phyloP scores from a whole-genome alignment of 2,888 invertebrate genomes.

The Drosophila limbata region DNA sequence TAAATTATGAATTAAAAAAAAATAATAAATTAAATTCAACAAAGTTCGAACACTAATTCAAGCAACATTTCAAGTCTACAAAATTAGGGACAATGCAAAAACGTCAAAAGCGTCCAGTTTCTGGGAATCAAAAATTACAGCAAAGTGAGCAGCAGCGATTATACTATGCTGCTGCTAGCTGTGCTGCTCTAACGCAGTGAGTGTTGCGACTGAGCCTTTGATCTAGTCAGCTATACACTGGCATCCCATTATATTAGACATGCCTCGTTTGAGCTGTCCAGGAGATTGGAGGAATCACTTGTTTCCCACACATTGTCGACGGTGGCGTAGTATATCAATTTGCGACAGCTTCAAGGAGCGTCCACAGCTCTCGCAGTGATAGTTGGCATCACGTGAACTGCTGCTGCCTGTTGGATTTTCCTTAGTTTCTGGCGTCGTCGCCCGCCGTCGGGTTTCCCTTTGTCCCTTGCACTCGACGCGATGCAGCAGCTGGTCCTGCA shows the following conservation, averaged over 20 bases:
- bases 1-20: no score
- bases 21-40: no score
- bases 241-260: background rate
- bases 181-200: slow-evolving; percentile 8
- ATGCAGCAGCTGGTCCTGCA: slow-evolving; percentile 91
- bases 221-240: slow-evolving; percentile 3
- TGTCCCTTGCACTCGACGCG: slow-evolving; percentile 39
- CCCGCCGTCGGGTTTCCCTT: slow-evolving; percentile 10
- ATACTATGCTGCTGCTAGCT: background rate
- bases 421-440: background rate
- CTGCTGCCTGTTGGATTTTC: background rate
- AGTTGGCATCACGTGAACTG: slow-evolving; percentile 78
- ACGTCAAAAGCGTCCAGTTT: no score
- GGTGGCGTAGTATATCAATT: slow-evolving; percentile 94
- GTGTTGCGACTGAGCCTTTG: no score
- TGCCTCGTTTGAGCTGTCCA: background rate
- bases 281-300: slow-evolving; percentile 12
- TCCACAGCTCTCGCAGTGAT: slow-evolving; percentile 90
- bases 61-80: no score
- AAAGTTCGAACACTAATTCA: no score
- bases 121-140: background rate
- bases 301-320: slow-evolving; percentile 87
- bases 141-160: background rate
- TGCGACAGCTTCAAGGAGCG: slow-evolving; percentile 90
- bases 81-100: no score